A percentile compares a stretch with the other conserved stretches of the same genome.
Evolutionary conservation across 2,113 vertebrate species (phyloP).

Genomic region (Erpornis zantholeuca): DNA sequence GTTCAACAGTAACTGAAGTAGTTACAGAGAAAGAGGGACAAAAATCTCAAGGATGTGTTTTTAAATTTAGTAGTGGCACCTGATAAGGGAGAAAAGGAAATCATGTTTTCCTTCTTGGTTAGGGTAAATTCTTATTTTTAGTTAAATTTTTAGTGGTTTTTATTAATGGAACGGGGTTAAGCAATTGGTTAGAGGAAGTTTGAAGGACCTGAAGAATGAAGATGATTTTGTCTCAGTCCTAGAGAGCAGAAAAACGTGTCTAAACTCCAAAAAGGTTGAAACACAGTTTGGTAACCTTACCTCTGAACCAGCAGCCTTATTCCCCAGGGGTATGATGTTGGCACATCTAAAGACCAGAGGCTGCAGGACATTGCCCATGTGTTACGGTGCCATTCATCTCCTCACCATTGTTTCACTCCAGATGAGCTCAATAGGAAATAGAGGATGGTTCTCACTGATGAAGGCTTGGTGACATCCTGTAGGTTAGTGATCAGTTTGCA

Average conservation of each 20-base stretch:
- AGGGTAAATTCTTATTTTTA: background rate
- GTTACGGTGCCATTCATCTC: background rate
- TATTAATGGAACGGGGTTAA: background rate
- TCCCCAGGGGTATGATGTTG: background rate
- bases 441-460: background rate
- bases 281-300: background rate
- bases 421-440: background rate
- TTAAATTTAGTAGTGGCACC: background rate
- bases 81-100: background rate
- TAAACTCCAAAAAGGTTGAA: background rate
- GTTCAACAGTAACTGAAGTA: background rate
- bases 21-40: background rate
- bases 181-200: background rate
- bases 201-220: background rate
- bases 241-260: background rate
- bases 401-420: background rate
- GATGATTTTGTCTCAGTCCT: background rate
- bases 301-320: background rate
- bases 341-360: background rate
- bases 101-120: background rate
- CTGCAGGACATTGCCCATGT: background rate
- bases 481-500: background rate
- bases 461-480: background rate
- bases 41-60: background rate
- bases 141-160: background rate